Base-by-base conservation (phyloP, 2,113 vertebrate genomes). In the Cephalopholis sonnerati region DNA sequence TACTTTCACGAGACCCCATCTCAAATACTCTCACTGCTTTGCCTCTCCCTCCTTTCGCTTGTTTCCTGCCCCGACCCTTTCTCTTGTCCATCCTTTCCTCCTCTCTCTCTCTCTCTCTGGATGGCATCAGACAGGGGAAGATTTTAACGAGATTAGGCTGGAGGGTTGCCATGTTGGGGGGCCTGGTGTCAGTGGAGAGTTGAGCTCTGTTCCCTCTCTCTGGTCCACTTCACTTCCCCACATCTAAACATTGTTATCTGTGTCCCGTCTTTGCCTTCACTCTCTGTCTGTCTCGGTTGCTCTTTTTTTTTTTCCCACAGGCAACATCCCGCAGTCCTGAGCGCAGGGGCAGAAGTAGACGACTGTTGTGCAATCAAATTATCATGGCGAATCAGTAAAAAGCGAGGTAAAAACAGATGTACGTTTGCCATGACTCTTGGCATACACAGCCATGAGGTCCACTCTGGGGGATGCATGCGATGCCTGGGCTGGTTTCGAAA, bases 71-170 rank as follows among this genome's bases (percentile, higher is more conserved):
- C 39, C 36, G 57, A 3, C 7, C 59, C 72, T 55, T 55, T 74
- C 55, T 58, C 51, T 36, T 69, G 15, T 79, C 81, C 22, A 74
- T 69, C 65, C 61, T 74, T 72, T 81, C 66, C 77, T 77, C 51
- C 32, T 32, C 32, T 32, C 53, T 53, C 15, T 58, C 51, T 65
- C 77, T 77, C 65, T 79, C 67, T 77, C 77, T 89, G 85, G 85
- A 90, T 81, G 91, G 89, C 78, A 88, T 88, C 87, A 89, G 84
- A 24, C 83, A 55, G 80, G 75, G 87, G 90, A 73, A 85, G 88
- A 89, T 90, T 93, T 95, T 93, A 93, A 94, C 90, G 61, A 93
- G 92, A 93, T 94, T 93, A 94, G 53, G 77, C 88, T 91, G 91
- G 91, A 93, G 77, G 73, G 58, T 70, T 89, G 90, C 93, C 94